A percentile compares a stretch with the other conserved stretches of the same genome.
These are phyloP conservation scores for Oreochromis tanganicae DNA, from an alignment of 2,113 vertebrate genomes.

Conservation along the genomic window DNA sequence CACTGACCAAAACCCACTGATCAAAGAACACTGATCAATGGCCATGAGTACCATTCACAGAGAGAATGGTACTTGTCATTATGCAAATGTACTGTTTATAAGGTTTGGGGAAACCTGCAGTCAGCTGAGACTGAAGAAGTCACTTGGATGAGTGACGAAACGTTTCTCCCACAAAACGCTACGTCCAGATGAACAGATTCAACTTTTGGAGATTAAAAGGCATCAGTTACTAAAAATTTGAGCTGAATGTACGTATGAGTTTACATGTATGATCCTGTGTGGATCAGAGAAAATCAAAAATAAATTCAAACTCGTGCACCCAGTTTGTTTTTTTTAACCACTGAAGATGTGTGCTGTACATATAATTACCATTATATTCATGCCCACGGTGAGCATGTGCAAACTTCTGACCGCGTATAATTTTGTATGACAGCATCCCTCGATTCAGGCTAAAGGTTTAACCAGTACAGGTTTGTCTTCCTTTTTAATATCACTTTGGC, in stretches of 20 bases:
- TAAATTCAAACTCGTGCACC: not conserved
- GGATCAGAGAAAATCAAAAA: not conserved
- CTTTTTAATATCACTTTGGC: constrained; percentile 7
- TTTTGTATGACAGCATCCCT: not conserved
- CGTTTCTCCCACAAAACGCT: too few relatives aligned
- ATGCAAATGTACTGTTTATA: too few relatives aligned
- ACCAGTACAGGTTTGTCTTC: not conserved
- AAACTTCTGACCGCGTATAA: not conserved
- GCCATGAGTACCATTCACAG: too few relatives aligned
- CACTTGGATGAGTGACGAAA: too few relatives aligned
- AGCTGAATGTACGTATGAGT: not conserved
- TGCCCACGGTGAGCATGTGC: not conserved
- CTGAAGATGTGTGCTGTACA: not conserved
- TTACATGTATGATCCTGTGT: accelerated
- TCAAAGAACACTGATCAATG: too few relatives aligned
- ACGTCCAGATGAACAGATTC: too few relatives aligned
- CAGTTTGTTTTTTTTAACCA: not conserved
- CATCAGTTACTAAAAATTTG: not conserved
- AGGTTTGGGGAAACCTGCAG: too few relatives aligned
- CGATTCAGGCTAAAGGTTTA: not conserved
- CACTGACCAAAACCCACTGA: too few relatives aligned
- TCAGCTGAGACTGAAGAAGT: too few relatives aligned
- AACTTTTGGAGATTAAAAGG: too few relatives aligned
- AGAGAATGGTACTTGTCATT: too few relatives aligned
- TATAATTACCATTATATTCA: not conserved